Conservation (phyloP, 2,113 vertebrate species). For the Ailuropoda melanoleuca region DNA sequence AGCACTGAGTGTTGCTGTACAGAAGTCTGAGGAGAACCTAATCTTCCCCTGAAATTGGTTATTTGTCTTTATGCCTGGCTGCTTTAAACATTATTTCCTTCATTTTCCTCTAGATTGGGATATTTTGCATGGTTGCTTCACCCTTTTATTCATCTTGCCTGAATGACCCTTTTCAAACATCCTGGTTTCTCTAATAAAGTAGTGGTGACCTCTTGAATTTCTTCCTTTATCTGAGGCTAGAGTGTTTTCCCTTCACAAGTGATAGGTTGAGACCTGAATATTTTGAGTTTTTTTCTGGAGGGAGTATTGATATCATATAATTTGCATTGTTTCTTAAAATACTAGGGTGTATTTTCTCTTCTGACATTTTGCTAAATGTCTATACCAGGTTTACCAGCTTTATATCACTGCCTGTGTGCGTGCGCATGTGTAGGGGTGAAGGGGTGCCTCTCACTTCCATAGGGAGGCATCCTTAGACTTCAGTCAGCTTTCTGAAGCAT, state of each 20-base stretch:
- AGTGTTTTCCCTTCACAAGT: background rate
- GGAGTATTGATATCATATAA: background rate
- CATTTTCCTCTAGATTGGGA: background rate
- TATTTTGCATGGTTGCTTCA: slow-evolving; percentile 22
- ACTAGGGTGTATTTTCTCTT: background rate
- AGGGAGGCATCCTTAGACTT: background rate
- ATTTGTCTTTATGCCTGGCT: slow-evolving; percentile 20
- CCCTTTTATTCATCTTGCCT: slow-evolving; percentile 20
- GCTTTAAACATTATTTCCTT: slow-evolving; percentile 18
- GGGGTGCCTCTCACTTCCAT: background rate
- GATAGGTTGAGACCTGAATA: slow-evolving; percentile 10
- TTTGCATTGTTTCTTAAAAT: background rate
- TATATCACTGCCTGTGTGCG: background rate
- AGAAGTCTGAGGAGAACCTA: background rate
- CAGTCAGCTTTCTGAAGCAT: background rate
- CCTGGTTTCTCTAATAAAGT: background rate
- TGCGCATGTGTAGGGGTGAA: background rate
- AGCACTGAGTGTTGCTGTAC: background rate
- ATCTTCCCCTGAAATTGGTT: background rate
- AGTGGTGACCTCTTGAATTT: background rate
- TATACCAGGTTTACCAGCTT: background rate
- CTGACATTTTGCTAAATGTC: background rate
- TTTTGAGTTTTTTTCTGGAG: background rate
- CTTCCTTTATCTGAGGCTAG: background rate
- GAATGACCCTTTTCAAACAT: slow-evolving; percentile 6